These are phyloP conservation scores for Apogon talboti DNA, from an alignment of 2,797 vertebrate genomes.

Conservation along the genomic window DNA sequence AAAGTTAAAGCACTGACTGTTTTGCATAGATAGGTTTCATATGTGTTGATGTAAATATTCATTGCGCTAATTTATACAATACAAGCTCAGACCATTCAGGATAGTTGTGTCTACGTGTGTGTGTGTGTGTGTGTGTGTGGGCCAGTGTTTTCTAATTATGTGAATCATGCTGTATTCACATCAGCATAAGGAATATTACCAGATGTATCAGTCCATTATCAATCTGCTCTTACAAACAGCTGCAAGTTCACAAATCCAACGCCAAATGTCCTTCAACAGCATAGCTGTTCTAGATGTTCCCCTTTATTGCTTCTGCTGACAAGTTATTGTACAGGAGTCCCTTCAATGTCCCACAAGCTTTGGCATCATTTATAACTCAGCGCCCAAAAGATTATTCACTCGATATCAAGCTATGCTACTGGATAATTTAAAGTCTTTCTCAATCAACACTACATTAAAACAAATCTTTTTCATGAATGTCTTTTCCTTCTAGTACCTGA, in stretches of 20 bases:
- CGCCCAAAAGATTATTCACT: background rate
- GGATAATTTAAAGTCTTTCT: too few relatives aligned
- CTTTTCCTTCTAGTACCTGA: too few relatives aligned
- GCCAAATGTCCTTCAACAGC: slow-evolving; percentile 28
- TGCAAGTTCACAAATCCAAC: slow-evolving; percentile 6
- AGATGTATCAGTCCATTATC: slow-evolving; percentile 25
- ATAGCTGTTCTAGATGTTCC: background rate
- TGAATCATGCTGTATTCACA: background rate
- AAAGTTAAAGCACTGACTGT: background rate
- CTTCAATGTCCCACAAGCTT: background rate
- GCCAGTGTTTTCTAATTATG: slow-evolving; percentile 15
- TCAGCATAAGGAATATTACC: slow-evolving; percentile 20
- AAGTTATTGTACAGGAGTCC: background rate
- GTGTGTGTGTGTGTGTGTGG: slow-evolving; percentile 3
- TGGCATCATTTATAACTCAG: background rate
- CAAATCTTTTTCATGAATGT: too few relatives aligned
- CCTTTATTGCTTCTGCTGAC: background rate
- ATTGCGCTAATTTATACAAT: background rate
- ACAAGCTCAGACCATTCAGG: background rate
- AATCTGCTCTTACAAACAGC: slow-evolving; percentile 6
- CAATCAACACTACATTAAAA: too few relatives aligned
- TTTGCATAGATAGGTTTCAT: background rate
- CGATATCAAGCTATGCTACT: too few relatives aligned
- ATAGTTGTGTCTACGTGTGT: too few relatives aligned
- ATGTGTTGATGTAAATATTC: background rate